Conservation (phyloP, 2,113 vertebrate genomes). For the Campylomormyrus tamandua region DNA sequence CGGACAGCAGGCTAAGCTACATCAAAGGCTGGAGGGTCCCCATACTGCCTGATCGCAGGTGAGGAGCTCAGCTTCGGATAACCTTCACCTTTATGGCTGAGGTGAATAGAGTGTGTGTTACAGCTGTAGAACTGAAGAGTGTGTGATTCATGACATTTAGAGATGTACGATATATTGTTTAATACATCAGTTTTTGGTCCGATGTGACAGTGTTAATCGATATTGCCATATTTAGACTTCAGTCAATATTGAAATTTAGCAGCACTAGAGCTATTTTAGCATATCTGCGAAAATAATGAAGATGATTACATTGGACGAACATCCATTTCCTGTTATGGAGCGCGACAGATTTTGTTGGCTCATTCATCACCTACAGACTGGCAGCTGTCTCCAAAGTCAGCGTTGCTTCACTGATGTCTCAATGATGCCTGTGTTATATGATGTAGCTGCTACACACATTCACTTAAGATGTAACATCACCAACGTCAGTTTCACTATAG, state of each 20-base stretch:
- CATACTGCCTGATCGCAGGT: slow-evolving; percentile 87
- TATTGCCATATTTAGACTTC: not conserved
- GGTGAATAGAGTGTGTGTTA: not conserved
- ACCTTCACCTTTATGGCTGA: not conserved
- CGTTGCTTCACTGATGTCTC: not conserved
- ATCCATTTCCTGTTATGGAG: not conserved
- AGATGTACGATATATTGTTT: not conserved
- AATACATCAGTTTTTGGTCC: not conserved
- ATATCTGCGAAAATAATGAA: not conserved
- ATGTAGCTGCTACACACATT: not conserved
- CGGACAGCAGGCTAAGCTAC: slow-evolving; percentile 79
- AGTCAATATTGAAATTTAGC: not conserved
- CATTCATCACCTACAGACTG: not conserved
- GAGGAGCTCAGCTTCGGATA: slow-evolving; percentile 22
- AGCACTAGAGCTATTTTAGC: not conserved
- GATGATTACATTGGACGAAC: not conserved
- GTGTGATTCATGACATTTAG: not conserved
- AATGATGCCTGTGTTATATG: not conserved
- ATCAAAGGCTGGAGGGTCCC: slow-evolving; percentile 98
- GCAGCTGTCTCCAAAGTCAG: not conserved
- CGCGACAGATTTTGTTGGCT: not conserved
- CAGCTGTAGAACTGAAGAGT: not conserved
- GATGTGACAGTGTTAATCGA: not conserved
- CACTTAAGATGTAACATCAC: not conserved
- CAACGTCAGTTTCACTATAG: not conserved